Conservation (phyloP, 1,140 invertebrate species). For the Trachelipus rathkii region DNA sequence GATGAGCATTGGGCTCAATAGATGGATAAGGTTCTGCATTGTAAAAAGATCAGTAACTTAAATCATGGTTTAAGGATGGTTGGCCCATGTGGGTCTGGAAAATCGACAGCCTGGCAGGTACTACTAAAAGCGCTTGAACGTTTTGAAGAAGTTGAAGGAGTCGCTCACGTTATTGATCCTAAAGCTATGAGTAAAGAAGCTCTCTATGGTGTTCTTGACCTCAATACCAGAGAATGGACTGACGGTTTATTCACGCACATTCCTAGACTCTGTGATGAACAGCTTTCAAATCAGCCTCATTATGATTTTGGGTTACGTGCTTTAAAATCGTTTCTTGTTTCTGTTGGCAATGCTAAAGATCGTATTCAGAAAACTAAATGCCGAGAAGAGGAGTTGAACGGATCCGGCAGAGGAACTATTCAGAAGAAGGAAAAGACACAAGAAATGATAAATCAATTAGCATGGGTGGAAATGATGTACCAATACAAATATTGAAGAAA, state of each 20-base stretch:
- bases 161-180: slow-evolving; percentile 98
- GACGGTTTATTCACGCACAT: slow-evolving; percentile 99
- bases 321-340: too few species aligned
- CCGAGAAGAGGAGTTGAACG: too few species aligned
- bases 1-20: slow-evolving; percentile 85
- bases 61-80: slow-evolving; percentile 99
- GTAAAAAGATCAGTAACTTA: slow-evolving; percentile 96
- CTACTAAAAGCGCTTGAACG: slow-evolving; percentile 91
- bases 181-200: slow-evolving; percentile 99
- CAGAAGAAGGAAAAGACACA: too few species aligned
- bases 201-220: slow-evolving; percentile 95
- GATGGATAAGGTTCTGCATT: slow-evolving; percentile 98
- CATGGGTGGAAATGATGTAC: too few species aligned
- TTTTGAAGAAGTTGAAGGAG: slow-evolving; percentile 90
- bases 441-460: too few species aligned
- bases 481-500: too few species aligned
- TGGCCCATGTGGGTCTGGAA: slow-evolving; percentile 97
- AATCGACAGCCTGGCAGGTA: slow-evolving; percentile 94
- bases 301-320: slow-evolving; percentile 93
- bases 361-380: too few species aligned
- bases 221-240: slow-evolving; percentile 98
- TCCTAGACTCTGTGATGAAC: slow-evolving; percentile 94
- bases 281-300: slow-evolving; percentile 96
- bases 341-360: too few species aligned
- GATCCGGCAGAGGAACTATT: too few species aligned